Evolutionary conservation across 2,888 invertebrate species (phyloP).

Genomic region (Leucoptera coffeella): DNA sequence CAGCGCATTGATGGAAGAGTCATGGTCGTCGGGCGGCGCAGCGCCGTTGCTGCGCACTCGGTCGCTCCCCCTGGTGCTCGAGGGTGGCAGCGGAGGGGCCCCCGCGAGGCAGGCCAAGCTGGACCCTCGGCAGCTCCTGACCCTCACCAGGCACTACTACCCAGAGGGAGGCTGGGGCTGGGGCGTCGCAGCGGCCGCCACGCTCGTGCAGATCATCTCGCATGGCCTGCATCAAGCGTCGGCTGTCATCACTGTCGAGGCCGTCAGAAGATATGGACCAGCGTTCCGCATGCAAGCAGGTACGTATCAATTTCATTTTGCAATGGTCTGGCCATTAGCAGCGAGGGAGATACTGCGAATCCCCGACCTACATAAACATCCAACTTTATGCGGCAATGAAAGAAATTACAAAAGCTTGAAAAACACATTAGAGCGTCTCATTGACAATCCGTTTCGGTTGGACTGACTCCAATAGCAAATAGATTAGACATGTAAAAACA

Average conservation of each 20-base stretch:
- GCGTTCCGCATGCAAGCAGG: constrained; percentile 60
- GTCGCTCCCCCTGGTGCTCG: constrained; percentile 60
- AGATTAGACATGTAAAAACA: too few species aligned
- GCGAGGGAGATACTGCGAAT: too few species aligned
- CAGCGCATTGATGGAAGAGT: constrained; percentile 47
- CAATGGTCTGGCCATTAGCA: too few species aligned
- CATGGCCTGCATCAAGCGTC: constrained; percentile 69
- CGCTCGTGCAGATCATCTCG: constrained; percentile 66
- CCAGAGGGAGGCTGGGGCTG: constrained; percentile 88
- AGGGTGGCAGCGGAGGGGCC: constrained; percentile 37
- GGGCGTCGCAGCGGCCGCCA: constrained; percentile 67
- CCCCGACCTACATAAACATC: too few species aligned
- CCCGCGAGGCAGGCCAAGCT: constrained; percentile 41
- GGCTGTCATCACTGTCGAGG: constrained; percentile 54
- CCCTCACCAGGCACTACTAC: constrained; percentile 75
- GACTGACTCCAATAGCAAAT: too few species aligned
- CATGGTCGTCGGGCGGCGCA: constrained; percentile 52
- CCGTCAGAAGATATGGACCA: constrained; percentile 54
- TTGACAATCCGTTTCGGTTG: too few species aligned
- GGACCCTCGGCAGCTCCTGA: constrained; percentile 55
- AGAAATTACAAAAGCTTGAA: too few species aligned
- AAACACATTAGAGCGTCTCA: too few species aligned
- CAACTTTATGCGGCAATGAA: too few species aligned
- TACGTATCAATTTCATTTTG: constrained; percentile 24
- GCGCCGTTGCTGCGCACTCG: constrained; percentile 59